phyloP scores from a whole-genome alignment of 1,140 invertebrate species.

The Magallana gigas region DNA sequence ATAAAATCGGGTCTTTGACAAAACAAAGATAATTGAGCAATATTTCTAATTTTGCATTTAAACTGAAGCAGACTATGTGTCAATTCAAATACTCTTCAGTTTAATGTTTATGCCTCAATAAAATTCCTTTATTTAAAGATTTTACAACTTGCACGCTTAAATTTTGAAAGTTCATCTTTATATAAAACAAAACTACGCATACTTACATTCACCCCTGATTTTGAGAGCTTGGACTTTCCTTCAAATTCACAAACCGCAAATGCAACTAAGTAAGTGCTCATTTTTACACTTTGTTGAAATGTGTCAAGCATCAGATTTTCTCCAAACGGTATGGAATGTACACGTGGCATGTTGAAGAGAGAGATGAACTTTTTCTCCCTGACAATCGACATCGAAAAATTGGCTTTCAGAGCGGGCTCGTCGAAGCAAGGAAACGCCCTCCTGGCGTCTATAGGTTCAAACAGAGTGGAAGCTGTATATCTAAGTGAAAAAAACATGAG shows the following conservation, averaged over 20 bases:
- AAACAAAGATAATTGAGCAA: not conserved
- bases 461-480: constrained; percentile 71
- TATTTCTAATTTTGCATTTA: no score
- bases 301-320: constrained; percentile 83
- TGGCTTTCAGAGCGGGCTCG: constrained; percentile 94
- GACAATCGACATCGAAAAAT: constrained; percentile 87
- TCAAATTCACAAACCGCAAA: constrained; percentile 91
- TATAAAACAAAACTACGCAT: not conserved
- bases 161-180: no score
- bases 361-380: constrained; percentile 84
- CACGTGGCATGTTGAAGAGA: constrained; percentile 89
- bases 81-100: no score
- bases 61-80: no score
- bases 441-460: constrained; percentile 73
- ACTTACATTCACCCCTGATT: constrained; percentile 70
- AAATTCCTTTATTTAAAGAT: no score
- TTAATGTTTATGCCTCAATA: no score
- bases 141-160: no score
- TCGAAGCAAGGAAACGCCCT: constrained; percentile 96
- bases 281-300: constrained; percentile 88
- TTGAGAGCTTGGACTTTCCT: constrained; percentile 83
- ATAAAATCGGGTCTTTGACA: not conserved
- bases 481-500: constrained; percentile 51
- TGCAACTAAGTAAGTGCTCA: constrained; percentile 92
- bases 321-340: constrained; percentile 41